These are phyloP conservation scores for Mastomys natalensis DNA, from an alignment of 2,113 vertebrate genomes.

Conservation along the genomic window DNA sequence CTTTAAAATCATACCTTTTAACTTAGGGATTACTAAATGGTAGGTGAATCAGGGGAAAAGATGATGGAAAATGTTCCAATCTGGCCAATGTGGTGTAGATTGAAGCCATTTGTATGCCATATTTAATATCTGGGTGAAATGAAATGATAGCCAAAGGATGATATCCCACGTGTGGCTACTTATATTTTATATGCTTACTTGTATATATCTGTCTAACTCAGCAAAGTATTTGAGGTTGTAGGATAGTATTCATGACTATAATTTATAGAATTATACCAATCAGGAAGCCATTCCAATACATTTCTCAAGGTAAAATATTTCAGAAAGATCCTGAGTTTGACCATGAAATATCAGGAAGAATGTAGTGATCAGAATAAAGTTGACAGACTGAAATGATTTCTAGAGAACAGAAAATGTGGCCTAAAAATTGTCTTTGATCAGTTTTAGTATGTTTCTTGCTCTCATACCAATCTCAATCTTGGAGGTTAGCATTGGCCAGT, in stretches of 20 bases:
- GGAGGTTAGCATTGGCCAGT: not conserved
- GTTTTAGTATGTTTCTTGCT: not conserved
- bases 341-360: not conserved
- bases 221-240: constrained; percentile 18
- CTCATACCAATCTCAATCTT: not conserved
- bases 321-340: not conserved
- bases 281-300: not conserved
- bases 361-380: not conserved
- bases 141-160: not conserved
- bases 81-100: not conserved
- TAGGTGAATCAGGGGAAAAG: not conserved
- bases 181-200: not conserved
- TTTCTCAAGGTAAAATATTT: constrained; percentile 28
- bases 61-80: not conserved
- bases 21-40: constrained; percentile 1
- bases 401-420: not conserved
- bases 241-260: constrained; percentile 9
- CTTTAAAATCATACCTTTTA: constrained; percentile 39
- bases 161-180: not conserved
- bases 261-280: constrained; percentile 1
- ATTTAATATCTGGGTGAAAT: constrained; percentile 19
- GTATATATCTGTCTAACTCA: constrained; percentile 2
- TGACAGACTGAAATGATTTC: constrained; percentile 19
- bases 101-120: not conserved
- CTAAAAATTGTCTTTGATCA: constrained; percentile 1